Percentiles rank a stretch among this genome's conserved stretches.
Conservation (phyloP, 2,113 vertebrate genomes). For the Paralichthys olivaceus region DNA sequence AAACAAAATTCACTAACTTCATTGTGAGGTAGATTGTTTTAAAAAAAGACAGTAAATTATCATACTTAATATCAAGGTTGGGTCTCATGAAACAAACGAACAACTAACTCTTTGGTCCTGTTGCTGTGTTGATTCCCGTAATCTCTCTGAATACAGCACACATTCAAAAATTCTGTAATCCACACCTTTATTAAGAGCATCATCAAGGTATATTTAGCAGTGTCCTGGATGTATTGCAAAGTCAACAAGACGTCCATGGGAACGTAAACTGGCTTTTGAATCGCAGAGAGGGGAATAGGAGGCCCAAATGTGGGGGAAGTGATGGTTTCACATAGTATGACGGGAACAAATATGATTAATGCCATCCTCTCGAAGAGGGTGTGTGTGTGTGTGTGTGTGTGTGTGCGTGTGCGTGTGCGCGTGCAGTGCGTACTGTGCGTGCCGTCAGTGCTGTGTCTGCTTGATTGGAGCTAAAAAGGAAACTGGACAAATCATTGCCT, state of each 20-base stretch:
- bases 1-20: background rate
- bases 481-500: slow-evolving; percentile 66
- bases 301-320: slow-evolving; percentile 40
- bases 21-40: background rate
- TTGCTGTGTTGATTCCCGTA: background rate
- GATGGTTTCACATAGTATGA: slow-evolving; percentile 41
- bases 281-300: slow-evolving; percentile 19
- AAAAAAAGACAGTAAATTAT: no score
- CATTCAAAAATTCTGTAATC: background rate
- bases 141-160: background rate
- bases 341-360: slow-evolving; percentile 69
- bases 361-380: slow-evolving; percentile 40
- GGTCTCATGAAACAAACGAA: background rate
- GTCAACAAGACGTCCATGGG: slow-evolving; percentile 11
- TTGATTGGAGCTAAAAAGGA: slow-evolving; percentile 74
- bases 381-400: background rate
- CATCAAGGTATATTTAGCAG: background rate
- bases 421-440: slow-evolving; percentile 14
- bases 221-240: slow-evolving; percentile 10
- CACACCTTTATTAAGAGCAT: background rate
- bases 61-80: background rate
- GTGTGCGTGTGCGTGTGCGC: slow-evolving; percentile 12
- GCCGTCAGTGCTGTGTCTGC: slow-evolving; percentile 48
- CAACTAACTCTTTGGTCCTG: background rate
- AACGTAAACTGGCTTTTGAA: slow-evolving; percentile 31